Evolutionary conservation across 2,797 vertebrate species (phyloP).

Genomic region (Nasua narica): DNA sequence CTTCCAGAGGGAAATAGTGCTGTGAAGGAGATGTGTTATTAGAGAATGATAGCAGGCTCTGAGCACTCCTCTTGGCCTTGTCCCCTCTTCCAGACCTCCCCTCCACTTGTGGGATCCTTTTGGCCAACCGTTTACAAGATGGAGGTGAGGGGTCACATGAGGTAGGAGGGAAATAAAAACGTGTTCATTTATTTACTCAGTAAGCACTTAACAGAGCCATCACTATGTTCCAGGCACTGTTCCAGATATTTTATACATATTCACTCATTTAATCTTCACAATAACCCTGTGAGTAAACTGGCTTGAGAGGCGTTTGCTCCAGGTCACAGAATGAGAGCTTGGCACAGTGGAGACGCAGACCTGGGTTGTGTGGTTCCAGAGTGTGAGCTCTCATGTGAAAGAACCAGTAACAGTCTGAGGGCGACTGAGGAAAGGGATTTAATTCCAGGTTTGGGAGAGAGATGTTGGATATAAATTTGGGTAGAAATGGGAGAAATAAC

Average conservation of each 20-base stretch:
- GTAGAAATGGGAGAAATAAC: neutral
- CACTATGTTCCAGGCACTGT: neutral
- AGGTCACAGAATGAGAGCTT: neutral
- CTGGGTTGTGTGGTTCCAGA: neutral
- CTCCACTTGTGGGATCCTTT: neutral
- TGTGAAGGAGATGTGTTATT: neutral
- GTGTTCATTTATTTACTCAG: neutral
- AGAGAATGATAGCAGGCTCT: neutral
- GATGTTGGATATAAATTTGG: neutral
- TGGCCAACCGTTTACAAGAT: neutral
- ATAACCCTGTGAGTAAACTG: neutral
- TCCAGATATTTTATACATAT: neutral
- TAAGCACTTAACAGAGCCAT: neutral
- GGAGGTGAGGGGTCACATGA: neutral
- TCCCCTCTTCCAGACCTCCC: neutral
- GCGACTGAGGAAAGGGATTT: neutral
- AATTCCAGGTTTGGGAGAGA: neutral
- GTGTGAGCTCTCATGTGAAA: neutral
- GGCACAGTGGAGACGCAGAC: neutral
- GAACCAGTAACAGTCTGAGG: neutral
- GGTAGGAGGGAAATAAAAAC: neutral
- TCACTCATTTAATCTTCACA: neutral
- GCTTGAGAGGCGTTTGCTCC: neutral
- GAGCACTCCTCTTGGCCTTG: neutral
- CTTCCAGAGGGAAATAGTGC: neutral